These are phyloP conservation scores for Tetramorium bicarinatum DNA, from an alignment of 2,888 invertebrate genomes.

Conservation along the genomic window DNA sequence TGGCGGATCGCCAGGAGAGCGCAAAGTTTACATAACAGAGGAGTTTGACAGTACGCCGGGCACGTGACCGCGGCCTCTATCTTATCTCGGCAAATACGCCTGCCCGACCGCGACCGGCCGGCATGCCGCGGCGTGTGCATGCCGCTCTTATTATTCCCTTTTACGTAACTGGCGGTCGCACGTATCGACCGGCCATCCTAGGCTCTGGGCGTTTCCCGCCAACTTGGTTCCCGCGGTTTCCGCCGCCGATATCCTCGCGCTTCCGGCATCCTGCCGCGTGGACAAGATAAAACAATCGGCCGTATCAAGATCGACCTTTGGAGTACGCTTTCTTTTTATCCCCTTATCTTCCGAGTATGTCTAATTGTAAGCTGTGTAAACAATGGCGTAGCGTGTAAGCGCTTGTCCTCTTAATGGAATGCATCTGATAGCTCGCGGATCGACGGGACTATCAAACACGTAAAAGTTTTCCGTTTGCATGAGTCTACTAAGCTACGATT, in stretches of 20 bases:
- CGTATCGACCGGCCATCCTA: slow-evolving; percentile 72
- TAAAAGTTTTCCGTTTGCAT: background rate
- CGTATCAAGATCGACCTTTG: background rate
- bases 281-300: slow-evolving; percentile 38
- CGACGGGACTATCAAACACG: background rate
- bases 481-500: background rate
- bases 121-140: slow-evolving; percentile 60
- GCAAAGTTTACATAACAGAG: slow-evolving; percentile 85
- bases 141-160: slow-evolving; percentile 77
- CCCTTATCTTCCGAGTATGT: background rate
- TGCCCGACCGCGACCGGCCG: slow-evolving; percentile 51
- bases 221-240: slow-evolving; percentile 47
- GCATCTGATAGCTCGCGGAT: background rate
- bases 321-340: background rate
- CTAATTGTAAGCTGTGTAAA: background rate
- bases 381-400: background rate
- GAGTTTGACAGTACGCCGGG: slow-evolving; percentile 83
- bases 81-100: slow-evolving; percentile 80
- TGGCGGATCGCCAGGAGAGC: slow-evolving; percentile 81
- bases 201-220: slow-evolving; percentile 73
- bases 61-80: slow-evolving; percentile 82
- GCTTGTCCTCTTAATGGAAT: background rate
- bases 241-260: slow-evolving; percentile 25
- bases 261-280: background rate
- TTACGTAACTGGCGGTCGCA: slow-evolving; percentile 78